Conservation (phyloP, 2,888 invertebrate species). For the Aphidius colemani region DNA sequence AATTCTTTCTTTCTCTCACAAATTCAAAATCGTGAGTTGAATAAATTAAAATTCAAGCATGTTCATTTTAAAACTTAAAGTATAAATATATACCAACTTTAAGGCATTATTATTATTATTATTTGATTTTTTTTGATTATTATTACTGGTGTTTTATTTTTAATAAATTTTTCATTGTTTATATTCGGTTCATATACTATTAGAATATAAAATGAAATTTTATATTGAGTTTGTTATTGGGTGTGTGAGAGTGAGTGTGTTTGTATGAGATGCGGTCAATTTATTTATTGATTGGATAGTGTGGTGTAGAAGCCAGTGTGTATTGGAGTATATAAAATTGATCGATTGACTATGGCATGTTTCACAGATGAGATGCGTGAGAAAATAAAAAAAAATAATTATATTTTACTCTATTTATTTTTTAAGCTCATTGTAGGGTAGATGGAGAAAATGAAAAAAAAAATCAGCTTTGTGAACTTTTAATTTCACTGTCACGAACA, state of each 20-base stretch:
- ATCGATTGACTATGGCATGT: constrained; percentile 2
- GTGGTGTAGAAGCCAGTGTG: too few relatives aligned
- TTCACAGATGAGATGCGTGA: not conserved
- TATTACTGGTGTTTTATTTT: not conserved
- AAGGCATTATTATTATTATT: not conserved
- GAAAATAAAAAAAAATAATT: not conserved
- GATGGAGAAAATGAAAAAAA: constrained; percentile 12
- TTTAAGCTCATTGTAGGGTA: constrained; percentile 4
- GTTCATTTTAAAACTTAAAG: constrained; percentile 12
- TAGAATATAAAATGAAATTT: too few relatives aligned
- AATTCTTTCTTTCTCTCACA: too few relatives aligned
- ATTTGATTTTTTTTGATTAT: not conserved
- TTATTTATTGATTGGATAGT: not conserved
- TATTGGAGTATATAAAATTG: too few relatives aligned
- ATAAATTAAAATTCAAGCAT: constrained; percentile 26
- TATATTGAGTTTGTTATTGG: too few relatives aligned
- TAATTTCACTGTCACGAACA: constrained; percentile 25
- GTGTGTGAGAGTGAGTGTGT: too few relatives aligned
- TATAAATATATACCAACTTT: not conserved
- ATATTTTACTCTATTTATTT: not conserved
- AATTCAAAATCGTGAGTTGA: constrained; percentile 21
- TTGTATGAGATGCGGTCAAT: too few relatives aligned
- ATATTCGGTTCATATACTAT: not conserved
- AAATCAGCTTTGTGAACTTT: constrained; percentile 25
- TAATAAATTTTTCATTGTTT: not conserved